Conservation (phyloP, 2,113 vertebrate species). For the Potamarius usumacintae region DNA sequence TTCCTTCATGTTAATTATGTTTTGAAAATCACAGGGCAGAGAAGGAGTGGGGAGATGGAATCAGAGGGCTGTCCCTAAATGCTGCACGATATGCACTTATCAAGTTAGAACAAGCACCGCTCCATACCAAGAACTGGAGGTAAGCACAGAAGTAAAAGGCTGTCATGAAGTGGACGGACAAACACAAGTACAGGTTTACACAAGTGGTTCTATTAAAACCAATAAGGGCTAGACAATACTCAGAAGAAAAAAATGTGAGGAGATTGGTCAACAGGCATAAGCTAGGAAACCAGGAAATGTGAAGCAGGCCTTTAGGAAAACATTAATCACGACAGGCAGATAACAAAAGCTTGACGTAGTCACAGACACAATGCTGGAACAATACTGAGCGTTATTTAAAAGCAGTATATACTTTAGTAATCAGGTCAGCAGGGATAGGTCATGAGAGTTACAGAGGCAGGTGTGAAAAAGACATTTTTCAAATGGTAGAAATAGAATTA, state of each 20-base stretch:
- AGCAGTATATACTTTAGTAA: background rate
- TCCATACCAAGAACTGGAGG: slow-evolving; percentile 99
- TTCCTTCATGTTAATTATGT: background rate
- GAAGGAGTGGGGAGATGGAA: slow-evolving; percentile 96
- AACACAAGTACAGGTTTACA: background rate
- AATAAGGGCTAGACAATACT: background rate
- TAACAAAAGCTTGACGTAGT: background rate
- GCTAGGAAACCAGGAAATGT: background rate
- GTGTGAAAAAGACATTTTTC: background rate
- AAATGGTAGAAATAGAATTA: background rate
- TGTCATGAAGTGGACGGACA: background rate
- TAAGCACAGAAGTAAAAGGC: slow-evolving; percentile 53
- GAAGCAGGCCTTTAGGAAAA: background rate
- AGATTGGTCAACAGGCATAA: background rate
- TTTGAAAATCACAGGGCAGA: slow-evolving; percentile 77
- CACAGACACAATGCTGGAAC: background rate
- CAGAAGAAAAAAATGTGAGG: background rate
- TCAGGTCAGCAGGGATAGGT: background rate
- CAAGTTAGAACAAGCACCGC: slow-evolving; percentile 84
- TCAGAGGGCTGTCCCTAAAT: slow-evolving; percentile 89
- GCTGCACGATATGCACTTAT: slow-evolving; percentile 91
- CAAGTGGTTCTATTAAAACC: background rate
- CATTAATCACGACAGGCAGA: background rate
- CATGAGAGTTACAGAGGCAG: no score
- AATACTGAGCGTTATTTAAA: background rate